These are phyloP conservation scores for Perca fluviatilis DNA, from an alignment of 2,113 vertebrate genomes.

Conservation along the genomic window DNA sequence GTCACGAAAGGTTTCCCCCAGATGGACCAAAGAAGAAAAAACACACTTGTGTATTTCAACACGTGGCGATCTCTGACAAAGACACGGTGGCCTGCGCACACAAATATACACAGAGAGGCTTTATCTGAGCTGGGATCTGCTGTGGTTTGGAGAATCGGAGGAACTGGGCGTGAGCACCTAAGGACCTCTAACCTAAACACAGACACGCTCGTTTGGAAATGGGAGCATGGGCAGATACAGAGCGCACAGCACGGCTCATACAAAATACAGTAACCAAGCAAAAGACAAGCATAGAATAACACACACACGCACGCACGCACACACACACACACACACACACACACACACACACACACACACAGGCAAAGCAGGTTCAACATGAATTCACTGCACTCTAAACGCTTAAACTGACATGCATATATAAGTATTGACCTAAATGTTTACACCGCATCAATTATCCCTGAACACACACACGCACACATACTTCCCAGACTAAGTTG, in stretches of 20 bases:
- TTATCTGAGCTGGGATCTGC: slow-evolving; percentile 69
- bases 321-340: slow-evolving; percentile 6
- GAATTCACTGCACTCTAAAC: slow-evolving; percentile 30
- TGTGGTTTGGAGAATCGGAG: slow-evolving; percentile 60
- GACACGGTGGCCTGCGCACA: slow-evolving; percentile 53
- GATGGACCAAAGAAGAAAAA: slow-evolving; percentile 56
- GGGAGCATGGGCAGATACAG: slow-evolving; percentile 31
- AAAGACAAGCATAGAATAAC: slow-evolving; percentile 8
- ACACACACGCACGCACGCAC: too few species aligned
- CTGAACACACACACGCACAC: slow-evolving; percentile 45
- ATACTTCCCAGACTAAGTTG: slow-evolving; percentile 54
- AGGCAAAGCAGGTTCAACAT: slow-evolving; percentile 16
- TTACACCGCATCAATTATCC: slow-evolving; percentile 45
- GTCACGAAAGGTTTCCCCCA: slow-evolving; percentile 66
- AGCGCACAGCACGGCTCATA: slow-evolving; percentile 43
- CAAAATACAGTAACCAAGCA: slow-evolving; percentile 51
- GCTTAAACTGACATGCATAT: slow-evolving; percentile 49
- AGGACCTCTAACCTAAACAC: slow-evolving; percentile 77
- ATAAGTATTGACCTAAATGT: slow-evolving; percentile 66
- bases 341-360: slow-evolving; percentile 19
- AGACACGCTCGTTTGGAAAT: slow-evolving; percentile 68
- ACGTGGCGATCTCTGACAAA: slow-evolving; percentile 66
- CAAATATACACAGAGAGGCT: slow-evolving; percentile 45
- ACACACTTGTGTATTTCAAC: slow-evolving; percentile 61
- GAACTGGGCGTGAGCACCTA: slow-evolving; percentile 67